These are phyloP conservation scores for Helostoma temminkii DNA, from an alignment of 2,797 vertebrate genomes.

Conservation along the genomic window DNA sequence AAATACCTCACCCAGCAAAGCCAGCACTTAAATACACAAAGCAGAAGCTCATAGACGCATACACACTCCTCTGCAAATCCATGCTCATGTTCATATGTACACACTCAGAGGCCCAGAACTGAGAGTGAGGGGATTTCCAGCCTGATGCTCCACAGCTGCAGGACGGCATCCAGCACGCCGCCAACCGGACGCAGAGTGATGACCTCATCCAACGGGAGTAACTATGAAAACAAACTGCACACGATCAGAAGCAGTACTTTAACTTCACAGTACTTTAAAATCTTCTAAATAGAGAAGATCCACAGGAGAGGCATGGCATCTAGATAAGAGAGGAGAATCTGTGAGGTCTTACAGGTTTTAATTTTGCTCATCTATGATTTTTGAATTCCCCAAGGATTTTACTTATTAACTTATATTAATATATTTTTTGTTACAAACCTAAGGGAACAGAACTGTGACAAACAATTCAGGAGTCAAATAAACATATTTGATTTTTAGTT, in stretches of 20 bases:
- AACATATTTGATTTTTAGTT: too few species aligned
- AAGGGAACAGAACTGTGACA: too few species aligned
- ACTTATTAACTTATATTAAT: too few species aligned
- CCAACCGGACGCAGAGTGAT: conserved; percentile 67
- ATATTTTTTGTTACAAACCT: too few species aligned
- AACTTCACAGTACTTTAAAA: conserved; percentile 12
- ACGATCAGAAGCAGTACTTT: conserved; percentile 34
- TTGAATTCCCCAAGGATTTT: too few species aligned
- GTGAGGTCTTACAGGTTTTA: background rate
- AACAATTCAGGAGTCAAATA: too few species aligned
- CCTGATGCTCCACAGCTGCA: conserved; percentile 70
- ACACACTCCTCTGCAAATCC: conserved; percentile 22
- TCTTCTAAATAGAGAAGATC: background rate
- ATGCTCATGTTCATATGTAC: conserved; percentile 23
- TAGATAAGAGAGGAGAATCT: too few species aligned
- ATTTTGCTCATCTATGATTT: too few species aligned
- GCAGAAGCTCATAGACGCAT: conserved; percentile 29
- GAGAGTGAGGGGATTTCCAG: conserved; percentile 75
- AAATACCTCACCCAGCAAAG: conserved; percentile 55
- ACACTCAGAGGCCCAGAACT: conserved; percentile 33
- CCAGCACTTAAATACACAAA: conserved; percentile 74
- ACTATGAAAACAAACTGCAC: conserved; percentile 52
- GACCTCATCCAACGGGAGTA: conserved; percentile 63
- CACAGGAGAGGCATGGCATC: background rate
- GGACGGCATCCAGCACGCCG: conserved; percentile 57